These are phyloP conservation scores for Pogonomyrmex barbatus DNA, from an alignment of 1,140 invertebrate species.

Conservation along the genomic window DNA sequence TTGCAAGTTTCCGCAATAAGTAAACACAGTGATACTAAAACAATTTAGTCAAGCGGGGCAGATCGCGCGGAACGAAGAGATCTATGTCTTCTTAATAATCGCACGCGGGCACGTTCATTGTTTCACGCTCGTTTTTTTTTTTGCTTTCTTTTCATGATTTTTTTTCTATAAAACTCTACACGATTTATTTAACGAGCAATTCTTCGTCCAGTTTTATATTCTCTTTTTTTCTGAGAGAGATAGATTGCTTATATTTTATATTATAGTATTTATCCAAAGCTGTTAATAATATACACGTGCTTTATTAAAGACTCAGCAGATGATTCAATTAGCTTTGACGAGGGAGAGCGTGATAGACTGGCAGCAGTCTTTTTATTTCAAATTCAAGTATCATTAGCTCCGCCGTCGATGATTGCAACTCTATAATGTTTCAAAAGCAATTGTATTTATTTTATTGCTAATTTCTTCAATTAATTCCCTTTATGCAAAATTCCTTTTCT, in stretches of 20 bases:
- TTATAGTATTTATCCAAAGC: slow-evolving; percentile 18
- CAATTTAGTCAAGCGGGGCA: slow-evolving; percentile 17
- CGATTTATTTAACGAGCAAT: slow-evolving; percentile 48
- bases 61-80: slow-evolving; percentile 32
- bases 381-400: background rate
- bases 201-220: background rate
- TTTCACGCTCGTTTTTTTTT: slow-evolving; percentile 6
- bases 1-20: background rate
- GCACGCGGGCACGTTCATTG: slow-evolving; percentile 14
- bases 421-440: background rate
- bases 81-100: slow-evolving; percentile 16
- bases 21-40: slow-evolving; percentile 18
- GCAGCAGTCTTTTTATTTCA: background rate
- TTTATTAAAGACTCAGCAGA: slow-evolving; percentile 11
- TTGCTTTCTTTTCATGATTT: slow-evolving; percentile 9
- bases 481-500: background rate
- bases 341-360: slow-evolving; percentile 12
- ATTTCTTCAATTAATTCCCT: background rate
- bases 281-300: background rate
- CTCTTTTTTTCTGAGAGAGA: background rate
- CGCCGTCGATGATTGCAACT: background rate
- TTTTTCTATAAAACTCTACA: slow-evolving; percentile 32
- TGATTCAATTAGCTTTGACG: slow-evolving; percentile 25
- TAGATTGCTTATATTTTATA: slow-evolving; percentile 29
- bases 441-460: slow-evolving; percentile 9